phyloP scores from a whole-genome alignment of 1,140 invertebrate genomes.

The Thereuonema tuberculata region DNA sequence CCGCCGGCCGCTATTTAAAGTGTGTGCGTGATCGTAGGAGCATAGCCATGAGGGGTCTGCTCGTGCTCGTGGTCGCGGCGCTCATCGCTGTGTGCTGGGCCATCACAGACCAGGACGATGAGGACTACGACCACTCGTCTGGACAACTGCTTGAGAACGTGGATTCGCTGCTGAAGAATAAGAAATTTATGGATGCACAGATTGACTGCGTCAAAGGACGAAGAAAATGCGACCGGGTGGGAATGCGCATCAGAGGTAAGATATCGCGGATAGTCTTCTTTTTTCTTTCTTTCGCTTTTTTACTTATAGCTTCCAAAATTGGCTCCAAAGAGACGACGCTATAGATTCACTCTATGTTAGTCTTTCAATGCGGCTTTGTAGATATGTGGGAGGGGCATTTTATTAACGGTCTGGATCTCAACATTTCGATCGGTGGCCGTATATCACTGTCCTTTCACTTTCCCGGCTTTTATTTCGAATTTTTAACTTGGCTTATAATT shows the following conservation, averaged over 20 bases:
- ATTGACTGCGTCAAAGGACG: slow-evolving; percentile 1
- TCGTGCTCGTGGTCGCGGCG: neutral
- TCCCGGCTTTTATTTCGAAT: no score
- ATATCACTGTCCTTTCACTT: no score
- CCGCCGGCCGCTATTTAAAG: neutral
- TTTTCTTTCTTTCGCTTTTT: no score
- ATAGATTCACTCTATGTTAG: no score
- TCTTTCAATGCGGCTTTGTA: no score
- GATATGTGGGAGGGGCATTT: no score
- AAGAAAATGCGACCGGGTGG: slow-evolving; percentile 6
- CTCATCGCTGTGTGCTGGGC: neutral
- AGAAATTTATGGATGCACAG: slow-evolving; percentile 2
- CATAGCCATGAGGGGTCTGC: neutral
- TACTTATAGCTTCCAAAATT: no score
- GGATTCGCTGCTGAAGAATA: slow-evolving; percentile 6
- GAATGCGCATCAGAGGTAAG: slow-evolving; percentile 5
- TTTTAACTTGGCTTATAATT: no score
- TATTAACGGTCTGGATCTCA: no score
- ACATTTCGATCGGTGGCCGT: no score
- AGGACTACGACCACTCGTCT: neutral
- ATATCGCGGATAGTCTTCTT: neutral
- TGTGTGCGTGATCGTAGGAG: neutral
- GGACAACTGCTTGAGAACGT: slow-evolving; percentile 5
- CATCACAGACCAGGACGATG: neutral
- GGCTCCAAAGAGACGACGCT: no score